phyloP scores from a whole-genome alignment of 2,797 vertebrate species.

The Pampus argenteus region DNA sequence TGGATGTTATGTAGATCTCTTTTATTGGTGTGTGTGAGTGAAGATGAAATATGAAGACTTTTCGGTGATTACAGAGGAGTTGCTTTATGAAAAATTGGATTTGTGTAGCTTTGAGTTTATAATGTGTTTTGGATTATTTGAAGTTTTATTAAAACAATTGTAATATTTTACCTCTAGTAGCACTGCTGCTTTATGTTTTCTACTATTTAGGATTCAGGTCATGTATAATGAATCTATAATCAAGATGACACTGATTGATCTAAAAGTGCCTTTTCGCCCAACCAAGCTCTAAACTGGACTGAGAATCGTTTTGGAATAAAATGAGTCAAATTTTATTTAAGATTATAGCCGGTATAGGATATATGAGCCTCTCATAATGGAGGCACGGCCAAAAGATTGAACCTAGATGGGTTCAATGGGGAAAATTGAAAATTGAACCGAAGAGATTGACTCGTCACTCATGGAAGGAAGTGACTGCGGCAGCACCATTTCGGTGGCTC shows the following conservation, averaged over 20 bases:
- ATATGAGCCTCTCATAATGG: constrained; percentile 71
- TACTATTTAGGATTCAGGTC: constrained; percentile 38
- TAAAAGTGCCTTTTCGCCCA: constrained; percentile 45
- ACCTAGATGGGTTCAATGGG: constrained; percentile 73
- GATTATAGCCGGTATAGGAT: constrained; percentile 76
- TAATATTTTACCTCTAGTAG: background rate
- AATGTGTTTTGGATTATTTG: background rate
- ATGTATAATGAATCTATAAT: constrained; percentile 57
- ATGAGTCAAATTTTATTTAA: constrained; percentile 76
- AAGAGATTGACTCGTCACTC: constrained; percentile 69
- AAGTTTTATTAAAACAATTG: background rate
- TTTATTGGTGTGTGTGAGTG: constrained; percentile 8
- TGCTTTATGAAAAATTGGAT: constrained; percentile 7
- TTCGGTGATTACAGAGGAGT: background rate
- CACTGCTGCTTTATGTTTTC: constrained; percentile 31
- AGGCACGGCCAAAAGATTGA: constrained; percentile 71
- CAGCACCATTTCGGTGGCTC: constrained; percentile 14
- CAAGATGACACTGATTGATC: constrained; percentile 63
- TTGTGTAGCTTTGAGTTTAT: background rate
- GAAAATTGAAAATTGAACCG: constrained; percentile 84
- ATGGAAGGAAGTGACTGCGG: constrained; percentile 33
- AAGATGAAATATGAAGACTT: constrained; percentile 2
- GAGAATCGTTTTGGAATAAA: constrained; percentile 69
- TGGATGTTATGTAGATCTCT: constrained; percentile 5
- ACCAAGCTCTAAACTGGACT: constrained; percentile 53